Conservation (phyloP, 2,888 invertebrate genomes). For the Lycocerus yunnanus region DNA sequence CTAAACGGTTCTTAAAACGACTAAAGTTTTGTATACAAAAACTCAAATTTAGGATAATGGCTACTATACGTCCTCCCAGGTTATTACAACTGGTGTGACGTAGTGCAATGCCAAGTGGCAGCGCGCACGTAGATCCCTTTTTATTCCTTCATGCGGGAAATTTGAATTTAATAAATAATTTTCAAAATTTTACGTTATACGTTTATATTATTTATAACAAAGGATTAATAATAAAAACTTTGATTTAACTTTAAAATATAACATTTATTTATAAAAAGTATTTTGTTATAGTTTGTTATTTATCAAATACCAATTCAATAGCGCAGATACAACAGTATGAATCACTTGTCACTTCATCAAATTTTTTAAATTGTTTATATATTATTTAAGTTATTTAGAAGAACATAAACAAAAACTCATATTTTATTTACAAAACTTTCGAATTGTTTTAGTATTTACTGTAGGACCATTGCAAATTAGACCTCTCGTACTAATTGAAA, state of each 20-base stretch:
- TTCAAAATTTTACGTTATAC: neutral
- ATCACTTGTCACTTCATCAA: no score
- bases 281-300: neutral
- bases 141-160: conserved; percentile 32
- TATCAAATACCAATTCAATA: no score
- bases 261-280: neutral
- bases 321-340: no score
- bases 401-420: no score
- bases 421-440: no score
- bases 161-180: conserved; percentile 26
- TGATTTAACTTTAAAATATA: neutral
- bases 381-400: no score
- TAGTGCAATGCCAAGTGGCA: conserved; percentile 48
- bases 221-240: neutral
- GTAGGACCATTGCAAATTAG: no score
- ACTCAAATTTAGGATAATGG: conserved; percentile 53
- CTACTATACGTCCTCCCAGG: conserved; percentile 45
- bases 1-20: conserved; percentile 30
- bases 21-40: conserved; percentile 47
- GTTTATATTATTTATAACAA: no score
- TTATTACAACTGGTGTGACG: conserved; percentile 44
- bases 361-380: no score
- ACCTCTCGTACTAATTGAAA: no score
- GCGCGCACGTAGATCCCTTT: conserved; percentile 38
- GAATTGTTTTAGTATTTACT: no score